phyloP scores from a whole-genome alignment of 2,797 vertebrate species.

The Semotilus atromaculatus region DNA sequence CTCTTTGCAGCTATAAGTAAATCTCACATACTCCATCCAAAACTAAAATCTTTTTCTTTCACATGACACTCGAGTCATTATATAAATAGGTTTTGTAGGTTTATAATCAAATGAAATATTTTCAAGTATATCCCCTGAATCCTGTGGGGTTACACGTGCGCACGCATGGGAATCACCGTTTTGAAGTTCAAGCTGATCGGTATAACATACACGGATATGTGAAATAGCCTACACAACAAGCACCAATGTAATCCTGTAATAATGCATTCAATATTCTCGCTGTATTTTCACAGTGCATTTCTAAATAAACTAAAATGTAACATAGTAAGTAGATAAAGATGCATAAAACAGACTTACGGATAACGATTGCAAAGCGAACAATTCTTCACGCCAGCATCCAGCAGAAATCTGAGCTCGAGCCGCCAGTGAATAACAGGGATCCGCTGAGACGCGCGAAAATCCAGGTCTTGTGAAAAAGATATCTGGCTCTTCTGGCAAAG shows the following conservation, averaged over 20 bases:
- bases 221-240: no score
- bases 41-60: not conserved
- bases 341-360: conserved; percentile 47
- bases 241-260: not conserved
- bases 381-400: conserved; percentile 44
- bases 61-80: no score
- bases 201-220: not conserved
- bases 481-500: not conserved
- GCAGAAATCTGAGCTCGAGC: conserved; percentile 15
- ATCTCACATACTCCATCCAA: not conserved
- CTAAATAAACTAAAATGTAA: not conserved
- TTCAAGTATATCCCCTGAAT: not conserved
- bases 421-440: not conserved
- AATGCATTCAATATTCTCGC: not conserved
- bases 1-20: not conserved
- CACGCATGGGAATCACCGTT: not conserved
- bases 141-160: not conserved
- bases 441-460: not conserved
- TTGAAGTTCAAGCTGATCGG: not conserved
- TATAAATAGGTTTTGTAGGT: not conserved
- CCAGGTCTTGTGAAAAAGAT: not conserved
- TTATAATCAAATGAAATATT: conserved; percentile 2
- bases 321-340: not conserved
- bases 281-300: not conserved
- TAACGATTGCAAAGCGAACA: conserved; percentile 8